Conservation (phyloP, 1,140 invertebrate genomes). For the Trigoniulus corallinus region DNA sequence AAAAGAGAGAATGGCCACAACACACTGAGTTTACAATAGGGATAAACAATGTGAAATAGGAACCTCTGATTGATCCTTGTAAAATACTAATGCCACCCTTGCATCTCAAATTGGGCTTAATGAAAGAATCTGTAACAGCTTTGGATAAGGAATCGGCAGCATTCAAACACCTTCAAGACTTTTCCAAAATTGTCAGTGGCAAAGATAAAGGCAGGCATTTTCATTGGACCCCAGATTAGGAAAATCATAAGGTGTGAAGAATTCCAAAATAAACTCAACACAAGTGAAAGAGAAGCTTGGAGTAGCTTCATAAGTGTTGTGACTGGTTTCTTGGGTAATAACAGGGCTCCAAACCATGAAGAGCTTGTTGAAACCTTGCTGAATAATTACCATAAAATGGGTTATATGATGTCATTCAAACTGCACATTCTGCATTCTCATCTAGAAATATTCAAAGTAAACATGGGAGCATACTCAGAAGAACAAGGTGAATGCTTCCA, state of each 20-base stretch:
- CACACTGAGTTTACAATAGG: conserved; percentile 17
- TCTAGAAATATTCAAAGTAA: conserved; percentile 13
- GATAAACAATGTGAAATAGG: conserved; percentile 19
- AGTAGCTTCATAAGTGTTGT: conserved; percentile 10
- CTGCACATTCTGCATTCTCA: conserved; percentile 12
- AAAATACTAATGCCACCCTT: conserved; percentile 11
- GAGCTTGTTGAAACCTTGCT: conserved; percentile 7
- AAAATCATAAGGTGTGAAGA: too few species aligned
- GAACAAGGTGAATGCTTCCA: conserved; percentile 10
- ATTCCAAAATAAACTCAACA: conserved; percentile 3
- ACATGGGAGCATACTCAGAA: conserved; percentile 8
- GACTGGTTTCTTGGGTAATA: conserved; percentile 10
- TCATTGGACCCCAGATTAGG: too few species aligned
- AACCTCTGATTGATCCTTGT: conserved; percentile 17
- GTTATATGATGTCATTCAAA: conserved; percentile 13
- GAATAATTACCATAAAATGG: conserved; percentile 10
- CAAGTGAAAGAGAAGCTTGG: conserved; percentile 10
- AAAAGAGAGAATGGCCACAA: conserved; percentile 17
- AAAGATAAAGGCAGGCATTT: conserved; percentile 21
- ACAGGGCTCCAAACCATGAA: conserved; percentile 12
- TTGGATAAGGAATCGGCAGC: conserved; percentile 10
- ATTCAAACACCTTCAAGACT: conserved; percentile 12
- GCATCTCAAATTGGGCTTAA: conserved; percentile 13
- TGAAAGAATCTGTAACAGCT: conserved; percentile 17
- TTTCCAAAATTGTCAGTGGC: conserved; percentile 16